These are phyloP conservation scores for Coregonus clupeaformis DNA, from an alignment of 2,113 vertebrate genomes.

Conservation along the genomic window DNA sequence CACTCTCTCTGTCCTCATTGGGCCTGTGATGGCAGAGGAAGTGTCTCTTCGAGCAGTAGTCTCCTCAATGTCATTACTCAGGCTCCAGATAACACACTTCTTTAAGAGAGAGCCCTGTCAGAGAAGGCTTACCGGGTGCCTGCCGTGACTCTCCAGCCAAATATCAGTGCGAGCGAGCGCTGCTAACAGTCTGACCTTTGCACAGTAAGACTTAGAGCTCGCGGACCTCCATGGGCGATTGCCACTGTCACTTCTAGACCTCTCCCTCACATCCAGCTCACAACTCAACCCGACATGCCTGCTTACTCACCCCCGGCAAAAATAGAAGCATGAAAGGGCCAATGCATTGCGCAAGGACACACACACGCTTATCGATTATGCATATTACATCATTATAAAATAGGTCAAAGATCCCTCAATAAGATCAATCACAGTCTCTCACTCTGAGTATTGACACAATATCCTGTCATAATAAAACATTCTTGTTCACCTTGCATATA, in stretches of 20 bases:
- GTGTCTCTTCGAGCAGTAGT: slow-evolving; percentile 41
- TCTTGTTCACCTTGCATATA: too few relatives aligned
- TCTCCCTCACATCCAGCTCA: slow-evolving; percentile 25
- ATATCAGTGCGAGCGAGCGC: slow-evolving; percentile 16
- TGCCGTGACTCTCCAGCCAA: slow-evolving; percentile 29
- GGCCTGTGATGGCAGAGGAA: slow-evolving; percentile 5
- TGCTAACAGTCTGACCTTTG: slow-evolving; percentile 42
- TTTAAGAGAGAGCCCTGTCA: slow-evolving; percentile 53
- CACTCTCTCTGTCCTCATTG: slow-evolving; percentile 15
- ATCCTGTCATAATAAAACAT: too few relatives aligned
- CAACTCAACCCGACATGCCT: slow-evolving; percentile 17
- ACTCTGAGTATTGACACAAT: too few relatives aligned
- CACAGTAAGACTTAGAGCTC: slow-evolving; percentile 18
- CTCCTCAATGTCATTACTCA: slow-evolving; percentile 48
- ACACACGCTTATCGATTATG: neutral
- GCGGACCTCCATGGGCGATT: slow-evolving; percentile 22
- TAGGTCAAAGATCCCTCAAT: neutral
- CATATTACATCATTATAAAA: neutral
- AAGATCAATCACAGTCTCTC: neutral
- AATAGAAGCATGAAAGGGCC: neutral
- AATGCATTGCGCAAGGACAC: slow-evolving; percentile 1
- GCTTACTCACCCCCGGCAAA: slow-evolving; percentile 12
- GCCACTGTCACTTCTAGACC: slow-evolving; percentile 50
- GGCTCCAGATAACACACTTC: slow-evolving; percentile 59
- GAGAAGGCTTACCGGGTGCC: slow-evolving; percentile 17